phyloP scores from a whole-genome alignment of 2,113 vertebrate species.

The Nicator chloris region DNA sequence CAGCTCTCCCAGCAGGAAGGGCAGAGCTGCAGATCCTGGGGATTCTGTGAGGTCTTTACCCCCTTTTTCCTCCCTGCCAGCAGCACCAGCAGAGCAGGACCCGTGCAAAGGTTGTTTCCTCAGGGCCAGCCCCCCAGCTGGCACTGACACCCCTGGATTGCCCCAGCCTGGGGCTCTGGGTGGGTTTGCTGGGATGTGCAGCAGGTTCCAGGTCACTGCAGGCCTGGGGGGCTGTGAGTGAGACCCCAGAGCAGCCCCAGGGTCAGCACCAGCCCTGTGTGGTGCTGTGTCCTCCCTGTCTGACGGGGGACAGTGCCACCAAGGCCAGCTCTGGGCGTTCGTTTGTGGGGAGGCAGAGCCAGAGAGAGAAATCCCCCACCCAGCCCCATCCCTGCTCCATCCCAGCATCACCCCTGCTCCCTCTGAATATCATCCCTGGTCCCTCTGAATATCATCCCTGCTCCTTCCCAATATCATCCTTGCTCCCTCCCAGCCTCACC shows the following conservation, averaged over 20 bases:
- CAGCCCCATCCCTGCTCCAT: too few relatives aligned
- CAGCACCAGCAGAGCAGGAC: background rate
- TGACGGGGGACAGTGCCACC: background rate
- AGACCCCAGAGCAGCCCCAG: background rate
- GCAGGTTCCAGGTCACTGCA: too few relatives aligned
- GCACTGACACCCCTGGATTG: too few relatives aligned
- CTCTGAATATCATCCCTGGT: background rate
- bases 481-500: background rate
- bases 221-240: fast-evolving
- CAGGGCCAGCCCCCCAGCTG: background rate
- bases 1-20: background rate
- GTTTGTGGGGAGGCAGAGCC: background rate
- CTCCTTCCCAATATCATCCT: background rate
- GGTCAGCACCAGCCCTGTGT: too few relatives aligned
- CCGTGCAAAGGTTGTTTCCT: too few relatives aligned
- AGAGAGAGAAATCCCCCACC: background rate
- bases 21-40: background rate
- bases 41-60: too few relatives aligned
- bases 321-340: background rate
- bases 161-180: too few relatives aligned
- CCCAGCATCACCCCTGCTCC: too few relatives aligned
- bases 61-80: background rate
- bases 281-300: too few relatives aligned
- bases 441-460: background rate
- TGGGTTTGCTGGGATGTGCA: background rate